These are phyloP conservation scores for Hycleus phaleratus DNA, from an alignment of 1,140 invertebrate genomes.

Conservation along the genomic window DNA sequence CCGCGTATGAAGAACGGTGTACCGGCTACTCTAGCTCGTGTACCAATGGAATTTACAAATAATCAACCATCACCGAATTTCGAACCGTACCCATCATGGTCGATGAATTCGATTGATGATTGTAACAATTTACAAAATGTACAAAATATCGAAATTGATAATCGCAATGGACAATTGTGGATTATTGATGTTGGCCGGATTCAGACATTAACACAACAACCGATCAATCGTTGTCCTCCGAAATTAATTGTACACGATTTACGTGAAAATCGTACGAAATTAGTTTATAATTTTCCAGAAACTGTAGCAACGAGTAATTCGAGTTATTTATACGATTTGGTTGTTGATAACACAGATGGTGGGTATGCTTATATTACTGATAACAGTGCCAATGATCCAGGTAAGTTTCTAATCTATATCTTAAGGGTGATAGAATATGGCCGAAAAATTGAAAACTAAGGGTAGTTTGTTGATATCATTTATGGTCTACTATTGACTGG, in stretches of 20 bases:
- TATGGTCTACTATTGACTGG: too few relatives aligned
- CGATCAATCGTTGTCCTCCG: constrained; percentile 48
- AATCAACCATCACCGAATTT: constrained; percentile 50
- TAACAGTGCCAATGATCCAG: constrained; percentile 54
- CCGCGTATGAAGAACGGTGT: constrained; percentile 58
- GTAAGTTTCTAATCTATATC: constrained; percentile 27
- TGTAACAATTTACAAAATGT: constrained; percentile 61
- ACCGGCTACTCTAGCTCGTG: constrained; percentile 55
- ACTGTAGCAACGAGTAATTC: constrained; percentile 44
- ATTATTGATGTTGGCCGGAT: constrained; percentile 58
- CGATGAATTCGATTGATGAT: constrained; percentile 52
- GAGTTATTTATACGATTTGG: constrained; percentile 58
- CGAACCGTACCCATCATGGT: constrained; percentile 62
- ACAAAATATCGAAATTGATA: constrained; percentile 61
- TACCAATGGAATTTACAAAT: constrained; percentile 38
- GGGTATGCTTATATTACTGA: constrained; percentile 64
- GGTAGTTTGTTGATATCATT: too few relatives aligned
- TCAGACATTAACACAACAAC: constrained; percentile 31
- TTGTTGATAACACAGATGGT: constrained; percentile 57
- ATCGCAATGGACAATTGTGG: constrained; percentile 55
- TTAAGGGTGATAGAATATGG: too few relatives aligned
- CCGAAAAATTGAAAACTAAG: too few relatives aligned
- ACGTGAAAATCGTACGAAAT: constrained; percentile 43
- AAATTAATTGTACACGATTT: constrained; percentile 59
- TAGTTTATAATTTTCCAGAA: constrained; percentile 49